Conservation (phyloP, 2,113 vertebrate species). For the Osmerus mordax region DNA sequence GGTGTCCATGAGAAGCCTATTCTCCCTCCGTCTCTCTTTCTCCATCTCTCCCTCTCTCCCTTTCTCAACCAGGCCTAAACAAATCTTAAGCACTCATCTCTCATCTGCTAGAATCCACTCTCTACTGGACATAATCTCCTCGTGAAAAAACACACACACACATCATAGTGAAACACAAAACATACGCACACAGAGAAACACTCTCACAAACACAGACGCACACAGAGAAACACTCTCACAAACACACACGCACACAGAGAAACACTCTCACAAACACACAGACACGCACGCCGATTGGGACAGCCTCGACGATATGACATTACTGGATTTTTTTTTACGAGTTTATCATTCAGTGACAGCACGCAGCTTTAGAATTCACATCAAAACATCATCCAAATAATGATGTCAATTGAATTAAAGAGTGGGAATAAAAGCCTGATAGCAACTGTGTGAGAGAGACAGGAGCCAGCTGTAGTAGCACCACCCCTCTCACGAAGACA, state of each 20-base stretch:
- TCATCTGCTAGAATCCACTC: conserved; percentile 8
- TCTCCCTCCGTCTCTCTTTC: neutral
- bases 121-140: neutral
- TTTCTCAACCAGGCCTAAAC: conserved; percentile 22
- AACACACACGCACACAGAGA: too few species aligned
- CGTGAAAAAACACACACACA: too few species aligned
- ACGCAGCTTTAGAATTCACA: too few species aligned
- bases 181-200: conserved; percentile 27
- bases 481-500: conserved; percentile 40
- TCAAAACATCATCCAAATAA: too few species aligned
- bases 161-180: neutral
- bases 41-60: conserved; percentile 11
- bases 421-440: neutral
- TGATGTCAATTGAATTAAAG: neutral
- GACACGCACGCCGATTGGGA: neutral
- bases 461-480: conserved; percentile 39
- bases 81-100: conserved; percentile 39
- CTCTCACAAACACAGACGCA: conserved; percentile 10
- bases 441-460: conserved; percentile 5
- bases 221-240: neutral
- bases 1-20: too few species aligned
- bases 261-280: too few species aligned
- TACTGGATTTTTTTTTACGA: neutral
- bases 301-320: neutral
- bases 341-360: too few species aligned